A percentile compares a stretch with the other conserved stretches of the same genome.
Conservation (phyloP, 2,888 invertebrate species). For the Hypena proboscidalis region DNA sequence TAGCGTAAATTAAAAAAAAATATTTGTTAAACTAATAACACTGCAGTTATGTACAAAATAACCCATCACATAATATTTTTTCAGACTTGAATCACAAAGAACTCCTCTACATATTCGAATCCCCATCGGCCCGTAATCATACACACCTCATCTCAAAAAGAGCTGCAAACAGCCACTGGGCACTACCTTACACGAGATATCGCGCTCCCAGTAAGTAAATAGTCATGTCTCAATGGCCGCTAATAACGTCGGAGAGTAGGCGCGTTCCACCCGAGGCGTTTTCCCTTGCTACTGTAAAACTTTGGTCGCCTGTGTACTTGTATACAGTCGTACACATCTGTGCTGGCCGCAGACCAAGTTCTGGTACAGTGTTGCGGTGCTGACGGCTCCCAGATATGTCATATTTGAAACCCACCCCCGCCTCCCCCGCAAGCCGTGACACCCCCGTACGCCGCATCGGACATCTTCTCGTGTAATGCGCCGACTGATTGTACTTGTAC, state of each 20-base stretch:
- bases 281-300: conserved; percentile 67
- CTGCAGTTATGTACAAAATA: too few species aligned
- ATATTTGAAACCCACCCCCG: conserved; percentile 67
- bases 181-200: conserved; percentile 53
- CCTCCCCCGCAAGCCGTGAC: conserved; percentile 38
- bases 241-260: conserved; percentile 74
- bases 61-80: too few species aligned
- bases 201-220: conserved; percentile 73
- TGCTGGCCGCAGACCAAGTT: conserved; percentile 80
- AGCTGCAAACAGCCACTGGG: conserved; percentile 55
- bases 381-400: conserved; percentile 81
- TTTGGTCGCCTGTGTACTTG: conserved; percentile 53
- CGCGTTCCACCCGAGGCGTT: conserved; percentile 68
- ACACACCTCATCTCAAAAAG: conserved; percentile 24
- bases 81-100: too few species aligned
- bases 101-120: not conserved
- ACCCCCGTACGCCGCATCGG: conserved; percentile 54
- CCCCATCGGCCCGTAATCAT: not conserved
- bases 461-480: conserved; percentile 70
- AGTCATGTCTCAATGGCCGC: conserved; percentile 77
- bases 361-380: conserved; percentile 73
- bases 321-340: conserved; percentile 65
- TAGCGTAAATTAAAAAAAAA: too few species aligned
- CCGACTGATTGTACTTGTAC: conserved; percentile 65
- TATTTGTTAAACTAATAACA: too few species aligned